phyloP scores from a whole-genome alignment of 2,113 vertebrate genomes.

The Chloropsis cyanopogon region DNA sequence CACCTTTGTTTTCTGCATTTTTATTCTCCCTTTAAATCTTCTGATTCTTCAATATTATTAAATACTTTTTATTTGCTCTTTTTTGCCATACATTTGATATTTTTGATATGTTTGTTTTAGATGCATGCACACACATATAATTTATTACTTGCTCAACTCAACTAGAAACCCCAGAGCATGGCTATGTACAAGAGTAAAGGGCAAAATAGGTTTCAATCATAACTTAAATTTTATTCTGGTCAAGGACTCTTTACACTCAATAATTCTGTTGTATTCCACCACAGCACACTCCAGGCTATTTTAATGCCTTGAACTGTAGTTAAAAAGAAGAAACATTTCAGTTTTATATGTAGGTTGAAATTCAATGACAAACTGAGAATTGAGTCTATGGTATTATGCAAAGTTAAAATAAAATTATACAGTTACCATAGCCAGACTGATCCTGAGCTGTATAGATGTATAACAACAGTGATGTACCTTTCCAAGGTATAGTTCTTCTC shows the following conservation, averaged over 20 bases:
- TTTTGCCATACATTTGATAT: neutral
- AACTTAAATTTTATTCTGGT: neutral
- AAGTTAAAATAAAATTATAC: neutral
- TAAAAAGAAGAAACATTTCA: neutral
- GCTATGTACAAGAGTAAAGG: neutral
- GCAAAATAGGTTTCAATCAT: neutral
- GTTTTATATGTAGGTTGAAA: neutral
- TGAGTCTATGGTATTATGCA: neutral
- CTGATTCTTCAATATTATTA: neutral
- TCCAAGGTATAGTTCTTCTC: neutral
- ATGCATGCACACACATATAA: neutral
- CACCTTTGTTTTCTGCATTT: neutral
- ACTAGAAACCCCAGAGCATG: neutral
- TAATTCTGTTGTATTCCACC: neutral
- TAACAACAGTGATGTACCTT: neutral
- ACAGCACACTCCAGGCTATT: neutral
- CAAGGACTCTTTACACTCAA: neutral
- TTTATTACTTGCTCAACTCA: neutral
- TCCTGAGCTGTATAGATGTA: neutral
- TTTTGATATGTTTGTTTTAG: neutral
- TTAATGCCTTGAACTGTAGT: neutral
- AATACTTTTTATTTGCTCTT: neutral
- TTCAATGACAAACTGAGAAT: neutral
- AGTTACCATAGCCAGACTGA: neutral
- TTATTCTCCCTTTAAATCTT: neutral